Percentiles rank a stretch among this genome's conserved stretches.
phyloP scores from a whole-genome alignment of 2,113 vertebrate genomes.

The Psilopogon haemacephalus region DNA sequence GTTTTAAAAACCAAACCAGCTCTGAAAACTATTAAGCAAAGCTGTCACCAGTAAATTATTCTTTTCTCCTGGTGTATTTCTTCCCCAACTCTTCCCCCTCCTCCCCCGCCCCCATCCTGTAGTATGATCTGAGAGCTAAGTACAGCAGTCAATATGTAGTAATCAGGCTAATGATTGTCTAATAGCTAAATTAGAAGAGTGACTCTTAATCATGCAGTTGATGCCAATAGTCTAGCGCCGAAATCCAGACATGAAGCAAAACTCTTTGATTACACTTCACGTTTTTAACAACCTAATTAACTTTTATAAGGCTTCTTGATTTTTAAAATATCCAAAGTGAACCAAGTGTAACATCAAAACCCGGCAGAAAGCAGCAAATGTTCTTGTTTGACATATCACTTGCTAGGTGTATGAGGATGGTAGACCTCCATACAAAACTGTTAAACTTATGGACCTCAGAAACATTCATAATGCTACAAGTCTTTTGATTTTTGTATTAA shows the following conservation, averaged over 20 bases:
- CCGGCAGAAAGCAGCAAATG: neutral
- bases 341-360: neutral
- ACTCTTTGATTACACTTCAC: constrained; percentile 65
- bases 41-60: constrained; percentile 52
- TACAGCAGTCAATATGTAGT: constrained; percentile 64
- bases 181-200: constrained; percentile 70
- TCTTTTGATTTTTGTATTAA: constrained; percentile 51
- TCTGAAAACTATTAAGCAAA: constrained; percentile 47
- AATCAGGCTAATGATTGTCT: constrained; percentile 73
- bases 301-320: constrained; percentile 58
- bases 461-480: neutral
- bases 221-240: constrained; percentile 54
- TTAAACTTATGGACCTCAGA: neutral
- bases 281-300: constrained; percentile 64
- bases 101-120: neutral
- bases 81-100: too few relatives aligned
- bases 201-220: constrained; percentile 70
- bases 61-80: constrained; percentile 26
- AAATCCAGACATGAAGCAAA: constrained; percentile 62
- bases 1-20: constrained; percentile 37
- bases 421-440: neutral
- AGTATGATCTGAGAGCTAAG: constrained; percentile 47
- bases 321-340: constrained; percentile 32
- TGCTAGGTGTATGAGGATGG: neutral
- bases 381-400: neutral